Base-by-base conservation (phyloP, 2,888 invertebrate species). In the Chorisops tibialis region DNA sequence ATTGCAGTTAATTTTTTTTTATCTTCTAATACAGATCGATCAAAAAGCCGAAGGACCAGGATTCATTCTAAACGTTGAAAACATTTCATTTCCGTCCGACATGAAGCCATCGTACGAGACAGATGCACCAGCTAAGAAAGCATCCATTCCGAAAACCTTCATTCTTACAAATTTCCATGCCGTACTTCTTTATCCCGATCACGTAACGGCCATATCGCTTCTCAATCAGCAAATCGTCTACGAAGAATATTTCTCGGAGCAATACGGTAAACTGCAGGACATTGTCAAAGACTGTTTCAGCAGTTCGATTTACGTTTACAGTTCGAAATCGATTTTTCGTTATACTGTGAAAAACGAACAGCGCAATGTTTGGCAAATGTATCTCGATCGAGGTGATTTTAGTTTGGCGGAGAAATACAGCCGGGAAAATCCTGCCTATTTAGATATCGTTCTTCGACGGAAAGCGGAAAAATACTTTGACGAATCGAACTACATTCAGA, bases 101-200 rank as follows among this genome's bases (percentile, higher is more conserved):
- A 21, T 16, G n/a, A 21, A 69, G 69, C 2, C 54, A 70, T 3
- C 3, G 61, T 63, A 41, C 47, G 62, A n/a, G 54, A 65, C 59
- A 52, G 62, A 24, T 30, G 62, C 21, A 2, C 49, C n/a, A 65
- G 39, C 51, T 66, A 67, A 61, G 66, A 66, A 54, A 76, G 74
- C 75, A 3, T 71, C 70, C 61, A 79, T 82, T 1, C 90, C 94
- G 0, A 79, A 89, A 39, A 84, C 89, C 0, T 88, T 95, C 71
- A 87, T 91, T 2, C 79, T 95, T 56, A 96, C 96, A 0, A 90
- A 96, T 76, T 96, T 94, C 79, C 96, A 97, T 77, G 87, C 89
- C 0, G 77, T 96, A 2, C 80, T 96, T 11, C 85, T 95, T 68
- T 96, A 90, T 75, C 79, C 85, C 0, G 91, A 94, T 75, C 86